Conservation (phyloP, 2,797 vertebrate species). For the Crocodylus rhombifer region DNA sequence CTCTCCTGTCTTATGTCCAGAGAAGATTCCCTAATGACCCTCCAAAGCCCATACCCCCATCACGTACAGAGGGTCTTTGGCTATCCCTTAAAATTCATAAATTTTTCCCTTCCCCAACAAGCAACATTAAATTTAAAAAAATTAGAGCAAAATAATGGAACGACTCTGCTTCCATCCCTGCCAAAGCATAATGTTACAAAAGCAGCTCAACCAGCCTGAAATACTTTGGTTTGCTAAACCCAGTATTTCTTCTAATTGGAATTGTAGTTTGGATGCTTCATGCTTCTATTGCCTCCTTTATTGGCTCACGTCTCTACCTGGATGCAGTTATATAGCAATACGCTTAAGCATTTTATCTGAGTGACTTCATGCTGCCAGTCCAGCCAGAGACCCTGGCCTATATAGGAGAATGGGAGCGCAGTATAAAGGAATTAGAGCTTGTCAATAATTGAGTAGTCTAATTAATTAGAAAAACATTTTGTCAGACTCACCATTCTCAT, state of each 20-base stretch:
- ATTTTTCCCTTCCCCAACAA: no score
- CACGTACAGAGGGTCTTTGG: no score
- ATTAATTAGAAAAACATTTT: background rate
- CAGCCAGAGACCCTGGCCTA: background rate
- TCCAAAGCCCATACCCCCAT: no score
- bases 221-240: background rate
- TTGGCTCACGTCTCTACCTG: background rate
- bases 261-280: background rate
- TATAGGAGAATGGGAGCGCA: background rate
- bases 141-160: no score
- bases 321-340: background rate
- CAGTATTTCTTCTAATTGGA: no score
- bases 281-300: background rate
- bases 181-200: no score
- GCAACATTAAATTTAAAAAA: no score
- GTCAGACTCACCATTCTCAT: background rate
- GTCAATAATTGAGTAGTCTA: background rate
- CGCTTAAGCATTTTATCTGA: background rate
- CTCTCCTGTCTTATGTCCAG: no score
- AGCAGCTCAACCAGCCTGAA: background rate
- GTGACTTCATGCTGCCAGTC: background rate
- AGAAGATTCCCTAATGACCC: no score
- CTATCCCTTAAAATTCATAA: no score
- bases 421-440: background rate
- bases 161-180: no score